Conservation (phyloP, 2,797 vertebrate species). For the Agapornis canus region DNA sequence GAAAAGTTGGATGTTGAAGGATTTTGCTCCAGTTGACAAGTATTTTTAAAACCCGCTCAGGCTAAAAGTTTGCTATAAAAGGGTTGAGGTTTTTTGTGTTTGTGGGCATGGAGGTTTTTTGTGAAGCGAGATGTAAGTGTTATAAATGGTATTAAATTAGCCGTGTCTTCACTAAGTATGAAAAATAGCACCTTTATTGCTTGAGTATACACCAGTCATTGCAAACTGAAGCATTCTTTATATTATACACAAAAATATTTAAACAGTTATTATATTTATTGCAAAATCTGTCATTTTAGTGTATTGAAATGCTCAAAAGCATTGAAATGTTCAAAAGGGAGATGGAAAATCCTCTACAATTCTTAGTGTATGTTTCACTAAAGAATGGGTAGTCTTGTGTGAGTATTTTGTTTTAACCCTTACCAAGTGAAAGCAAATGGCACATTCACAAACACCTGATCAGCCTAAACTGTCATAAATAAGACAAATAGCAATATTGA, state of each 20-base stretch:
- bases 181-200: constrained; percentile 21
- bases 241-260: constrained; percentile 34
- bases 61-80: constrained; percentile 2
- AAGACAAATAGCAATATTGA: neutral
- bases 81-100: neutral
- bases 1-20: constrained; percentile 8
- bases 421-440: neutral
- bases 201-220: constrained; percentile 28
- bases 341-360: constrained; percentile 18
- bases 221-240: constrained; percentile 55
- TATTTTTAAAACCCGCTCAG: neutral
- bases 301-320: constrained; percentile 37
- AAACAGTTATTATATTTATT: constrained; percentile 54
- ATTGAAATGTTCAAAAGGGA: constrained; percentile 28
- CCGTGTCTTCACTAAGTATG: neutral
- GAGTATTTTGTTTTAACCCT: constrained; percentile 46
- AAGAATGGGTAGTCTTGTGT: constrained; percentile 27
- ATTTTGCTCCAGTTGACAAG: neutral
- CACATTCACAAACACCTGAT: neutral
- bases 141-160: constrained; percentile 50
- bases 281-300: constrained; percentile 53
- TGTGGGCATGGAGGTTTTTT: neutral
- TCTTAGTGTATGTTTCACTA: constrained; percentile 29
- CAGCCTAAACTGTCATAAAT: neutral
- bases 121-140: neutral